These are phyloP conservation scores for Drosophila tristis DNA, from an alignment of 1,140 invertebrate genomes.

Conservation along the genomic window DNA sequence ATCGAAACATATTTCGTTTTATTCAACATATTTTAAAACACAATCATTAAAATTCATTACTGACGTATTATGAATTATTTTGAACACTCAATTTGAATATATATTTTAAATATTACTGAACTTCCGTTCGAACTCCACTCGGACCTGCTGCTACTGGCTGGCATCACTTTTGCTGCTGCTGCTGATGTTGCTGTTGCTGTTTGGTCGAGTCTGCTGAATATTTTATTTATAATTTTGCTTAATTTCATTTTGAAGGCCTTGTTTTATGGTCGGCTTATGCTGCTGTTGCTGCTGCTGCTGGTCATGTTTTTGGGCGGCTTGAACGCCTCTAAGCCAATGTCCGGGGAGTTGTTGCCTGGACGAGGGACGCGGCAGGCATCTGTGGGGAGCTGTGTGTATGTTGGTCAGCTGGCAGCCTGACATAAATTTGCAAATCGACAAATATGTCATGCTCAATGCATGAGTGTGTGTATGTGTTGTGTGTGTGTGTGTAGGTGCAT, in stretches of 20 bases:
- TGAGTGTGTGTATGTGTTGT: conserved; percentile 23
- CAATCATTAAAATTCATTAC: too few relatives aligned
- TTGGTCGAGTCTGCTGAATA: conserved; percentile 6
- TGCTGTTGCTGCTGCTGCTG: neutral
- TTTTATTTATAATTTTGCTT: conserved; percentile 65
- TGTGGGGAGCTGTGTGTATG: conserved; percentile 1
- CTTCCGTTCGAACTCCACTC: too few relatives aligned
- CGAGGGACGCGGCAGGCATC: conserved; percentile 5
- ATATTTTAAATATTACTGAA: too few relatives aligned
- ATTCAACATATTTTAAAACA: too few relatives aligned
- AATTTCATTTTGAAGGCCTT: conserved; percentile 60
- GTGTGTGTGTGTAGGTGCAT: conserved; percentile 45
- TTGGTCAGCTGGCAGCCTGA: conserved; percentile 27
- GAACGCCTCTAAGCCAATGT: conserved; percentile 38
- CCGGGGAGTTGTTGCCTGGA: conserved; percentile 17
- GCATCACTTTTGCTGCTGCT: conserved; percentile 3
- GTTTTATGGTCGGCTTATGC: conserved; percentile 34
- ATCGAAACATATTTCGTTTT: too few relatives aligned
- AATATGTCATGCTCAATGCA: conserved; percentile 79
- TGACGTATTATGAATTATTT: too few relatives aligned
- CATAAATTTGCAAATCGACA: conserved; percentile 81
- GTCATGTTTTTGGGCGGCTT: conserved; percentile 28
- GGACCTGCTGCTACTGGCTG: too few relatives aligned
- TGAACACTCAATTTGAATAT: too few relatives aligned
- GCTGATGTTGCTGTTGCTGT: too few relatives aligned